Conservation (phyloP, 2,888 invertebrate species). For the Drosophila histrio region DNA sequence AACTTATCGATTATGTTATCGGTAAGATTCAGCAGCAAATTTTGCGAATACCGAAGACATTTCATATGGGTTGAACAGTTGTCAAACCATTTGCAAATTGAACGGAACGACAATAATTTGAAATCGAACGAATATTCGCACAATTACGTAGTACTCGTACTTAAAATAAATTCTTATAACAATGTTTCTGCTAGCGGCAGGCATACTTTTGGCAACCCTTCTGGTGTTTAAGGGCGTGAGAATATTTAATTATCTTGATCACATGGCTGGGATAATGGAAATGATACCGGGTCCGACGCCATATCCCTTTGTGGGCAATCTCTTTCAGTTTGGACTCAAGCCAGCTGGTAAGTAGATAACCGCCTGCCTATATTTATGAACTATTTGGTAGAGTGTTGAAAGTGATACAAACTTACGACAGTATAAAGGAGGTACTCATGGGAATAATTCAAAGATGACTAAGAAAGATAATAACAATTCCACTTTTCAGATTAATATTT, state of each 20-base stretch:
- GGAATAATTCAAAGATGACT: background rate
- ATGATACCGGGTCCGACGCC: constrained; percentile 81
- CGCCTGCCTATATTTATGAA: constrained; percentile 65
- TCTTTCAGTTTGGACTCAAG: constrained; percentile 79
- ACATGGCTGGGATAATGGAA: constrained; percentile 81
- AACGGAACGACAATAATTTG: constrained; percentile 1
- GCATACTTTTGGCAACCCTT: constrained; percentile 68
- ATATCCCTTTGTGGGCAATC: constrained; percentile 81
- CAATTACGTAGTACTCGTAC: background rate
- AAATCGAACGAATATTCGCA: background rate
- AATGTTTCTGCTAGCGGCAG: constrained; percentile 72
- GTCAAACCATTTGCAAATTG: constrained; percentile 18
- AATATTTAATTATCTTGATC: constrained; percentile 78
- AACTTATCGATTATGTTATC: constrained; percentile 54
- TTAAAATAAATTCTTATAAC: background rate
- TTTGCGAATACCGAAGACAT: constrained; percentile 26
- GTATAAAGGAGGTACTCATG: background rate
- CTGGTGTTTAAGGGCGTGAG: constrained; percentile 75
- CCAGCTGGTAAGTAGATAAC: constrained; percentile 71
- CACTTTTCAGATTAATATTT: background rate
- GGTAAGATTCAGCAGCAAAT: constrained; percentile 6
- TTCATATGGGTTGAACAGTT: constrained; percentile 18
- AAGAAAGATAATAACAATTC: background rate
- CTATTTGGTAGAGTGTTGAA: constrained; percentile 29
- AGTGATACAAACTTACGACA: background rate